Percentiles rank a stretch among this genome's conserved stretches.
Conservation (phyloP, 2,888 invertebrate genomes). For the Byasa hedistus region DNA sequence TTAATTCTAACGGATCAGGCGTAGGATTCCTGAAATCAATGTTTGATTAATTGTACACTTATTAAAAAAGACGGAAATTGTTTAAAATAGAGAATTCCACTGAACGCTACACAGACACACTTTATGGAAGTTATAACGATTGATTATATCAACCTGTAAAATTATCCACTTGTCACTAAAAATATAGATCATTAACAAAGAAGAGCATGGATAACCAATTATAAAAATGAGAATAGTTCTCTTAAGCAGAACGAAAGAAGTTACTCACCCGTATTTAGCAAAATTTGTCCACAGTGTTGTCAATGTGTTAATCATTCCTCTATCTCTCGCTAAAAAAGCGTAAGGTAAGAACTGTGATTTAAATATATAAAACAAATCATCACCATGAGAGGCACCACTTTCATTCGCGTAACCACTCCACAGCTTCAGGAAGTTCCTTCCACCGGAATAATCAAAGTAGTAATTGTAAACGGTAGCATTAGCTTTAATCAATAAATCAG, state of each 20-base stretch:
- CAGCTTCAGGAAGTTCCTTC: constrained; percentile 58
- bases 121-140: too few species aligned
- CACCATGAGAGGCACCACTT: constrained; percentile 60
- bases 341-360: constrained; percentile 54
- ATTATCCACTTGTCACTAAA: too few species aligned
- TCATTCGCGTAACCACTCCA: constrained; percentile 46
- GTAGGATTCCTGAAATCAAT: constrained; percentile 53
- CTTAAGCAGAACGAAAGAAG: too few species aligned
- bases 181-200: too few species aligned
- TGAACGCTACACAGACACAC: too few species aligned
- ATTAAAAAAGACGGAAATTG: too few species aligned
- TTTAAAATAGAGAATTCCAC: too few species aligned
- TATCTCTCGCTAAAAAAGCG: constrained; percentile 47
- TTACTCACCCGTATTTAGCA: constrained; percentile 64
- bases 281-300: constrained; percentile 69
- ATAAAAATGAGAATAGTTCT: too few species aligned
- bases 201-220: too few species aligned
- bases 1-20: constrained; percentile 39
- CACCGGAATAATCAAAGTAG: constrained; percentile 61
- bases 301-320: constrained; percentile 52
- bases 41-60: not conserved
- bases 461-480: constrained; percentile 58
- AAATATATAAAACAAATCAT: constrained; percentile 66
- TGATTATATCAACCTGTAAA: too few species aligned
- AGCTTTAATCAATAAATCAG: constrained; percentile 42